phyloP scores from a whole-genome alignment of 2,113 vertebrate species.

The Hipposideros armiger region DNA sequence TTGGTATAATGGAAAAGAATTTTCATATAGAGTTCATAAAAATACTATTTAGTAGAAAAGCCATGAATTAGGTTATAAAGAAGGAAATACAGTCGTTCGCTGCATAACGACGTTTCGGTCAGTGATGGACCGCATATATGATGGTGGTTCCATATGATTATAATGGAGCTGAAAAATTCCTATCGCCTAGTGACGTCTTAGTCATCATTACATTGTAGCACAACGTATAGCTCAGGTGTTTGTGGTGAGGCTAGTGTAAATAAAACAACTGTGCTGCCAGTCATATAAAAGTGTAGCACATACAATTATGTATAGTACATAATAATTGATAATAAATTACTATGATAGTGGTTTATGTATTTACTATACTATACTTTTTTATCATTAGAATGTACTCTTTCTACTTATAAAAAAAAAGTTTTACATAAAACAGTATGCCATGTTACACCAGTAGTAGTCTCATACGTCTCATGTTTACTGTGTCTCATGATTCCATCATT shows the following conservation, averaged over 20 bases:
- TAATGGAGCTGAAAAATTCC: neutral
- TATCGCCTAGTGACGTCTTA: neutral
- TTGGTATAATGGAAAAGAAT: neutral
- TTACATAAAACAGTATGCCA: neutral
- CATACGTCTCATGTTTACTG: neutral
- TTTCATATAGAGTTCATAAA: neutral
- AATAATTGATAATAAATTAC: neutral
- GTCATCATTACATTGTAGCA: neutral
- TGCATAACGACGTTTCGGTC: neutral
- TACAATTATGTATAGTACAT: neutral
- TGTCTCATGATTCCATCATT: neutral
- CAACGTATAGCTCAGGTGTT: neutral
- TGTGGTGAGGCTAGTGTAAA: neutral
- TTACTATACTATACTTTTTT: neutral
- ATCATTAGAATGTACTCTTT: neutral
- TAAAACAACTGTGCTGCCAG: neutral
- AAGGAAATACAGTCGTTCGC: neutral
- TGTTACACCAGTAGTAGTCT: neutral
- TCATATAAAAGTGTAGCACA: neutral
- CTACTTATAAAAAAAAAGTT: neutral
- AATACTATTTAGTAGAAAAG: neutral
- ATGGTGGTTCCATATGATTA: neutral
- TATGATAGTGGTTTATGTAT: neutral
- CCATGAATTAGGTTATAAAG: conserved; percentile 26
- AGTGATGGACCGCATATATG: neutral